These are phyloP conservation scores for Lasioglossum vierecki DNA, from an alignment of 2,888 invertebrate genomes.

Conservation along the genomic window DNA sequence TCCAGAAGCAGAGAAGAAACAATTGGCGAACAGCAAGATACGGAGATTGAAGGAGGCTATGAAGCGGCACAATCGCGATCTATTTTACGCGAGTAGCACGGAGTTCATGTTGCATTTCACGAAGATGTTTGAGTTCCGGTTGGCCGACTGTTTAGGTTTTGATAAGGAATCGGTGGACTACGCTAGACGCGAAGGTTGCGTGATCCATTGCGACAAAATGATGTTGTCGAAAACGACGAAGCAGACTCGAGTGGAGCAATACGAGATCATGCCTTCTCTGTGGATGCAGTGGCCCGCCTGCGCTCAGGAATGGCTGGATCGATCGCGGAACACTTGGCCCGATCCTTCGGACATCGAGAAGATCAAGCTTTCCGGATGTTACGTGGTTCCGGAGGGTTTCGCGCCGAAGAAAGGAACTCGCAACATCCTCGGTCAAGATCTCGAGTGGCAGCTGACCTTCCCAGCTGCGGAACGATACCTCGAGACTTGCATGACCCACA, in stretches of 20 bases:
- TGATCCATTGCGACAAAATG: constrained; percentile 87
- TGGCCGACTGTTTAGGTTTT: constrained; percentile 87
- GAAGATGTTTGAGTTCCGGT: constrained; percentile 86
- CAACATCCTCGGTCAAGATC: constrained; percentile 87
- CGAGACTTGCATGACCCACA: constrained; percentile 89
- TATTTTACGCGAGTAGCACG: constrained; percentile 86
- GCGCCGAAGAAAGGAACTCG: constrained; percentile 85
- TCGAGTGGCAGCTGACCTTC: constrained; percentile 92
- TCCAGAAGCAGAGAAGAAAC: constrained; percentile 67
- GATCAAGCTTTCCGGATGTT: constrained; percentile 88
- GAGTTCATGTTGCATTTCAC: constrained; percentile 90
- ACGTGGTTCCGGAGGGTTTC: constrained; percentile 89
- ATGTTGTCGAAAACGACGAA: constrained; percentile 82
- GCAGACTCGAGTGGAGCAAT: constrained; percentile 82
- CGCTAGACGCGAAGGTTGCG: constrained; percentile 86
- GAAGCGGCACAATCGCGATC: constrained; percentile 73
- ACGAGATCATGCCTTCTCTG: constrained; percentile 90
- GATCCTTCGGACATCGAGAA: constrained; percentile 88
- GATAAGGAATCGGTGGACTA: constrained; percentile 85
- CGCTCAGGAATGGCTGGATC: constrained; percentile 88
- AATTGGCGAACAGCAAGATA: constrained; percentile 73
- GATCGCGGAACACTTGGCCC: constrained; percentile 89
- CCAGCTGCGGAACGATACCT: constrained; percentile 91
- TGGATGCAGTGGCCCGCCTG: constrained; percentile 89
- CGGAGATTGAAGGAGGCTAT: constrained; percentile 72